Evolutionary conservation across 2,888 invertebrate species (phyloP), one percentile per base, ranked within the genome.

Genomic region (Drosophila neoperkinsi): DNA sequence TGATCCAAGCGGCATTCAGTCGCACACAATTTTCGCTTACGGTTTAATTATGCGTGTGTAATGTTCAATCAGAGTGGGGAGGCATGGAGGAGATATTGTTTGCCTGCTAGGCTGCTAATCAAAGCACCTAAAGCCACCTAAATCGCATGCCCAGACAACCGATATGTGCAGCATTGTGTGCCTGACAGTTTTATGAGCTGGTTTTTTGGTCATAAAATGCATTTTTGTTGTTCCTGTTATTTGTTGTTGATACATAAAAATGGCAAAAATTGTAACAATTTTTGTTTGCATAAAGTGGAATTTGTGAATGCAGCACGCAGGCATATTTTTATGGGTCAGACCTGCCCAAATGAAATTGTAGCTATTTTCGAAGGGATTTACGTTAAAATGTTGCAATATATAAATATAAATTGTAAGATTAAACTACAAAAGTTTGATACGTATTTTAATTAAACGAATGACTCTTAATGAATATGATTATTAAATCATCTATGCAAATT

Each of bases 31-130:
- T 75, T 76, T 69, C 71, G 82, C 73, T 76, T 79, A 76, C 69
- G 57, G 74, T 73, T 84, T 84, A 84, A 84, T 84, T 84, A 84
- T 84, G 82, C 78, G 83, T 84, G 53, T 69, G 71, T 80, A 82
- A 84, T 84, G 74, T 71, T 69, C 75, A 71, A 78, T 82, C 76
- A 74, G 65, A 46, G n/a, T 7, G 2, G 25, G 30, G 13, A 11
- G 51, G 36, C 25, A 16, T 5, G 21, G 4, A 9, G 25, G 31
- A 28, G 36, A 43, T 5, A 31, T 49, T 52, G 49, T 56, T 52
- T 63, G 49, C 59, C 43, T 36, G 59, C 28, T 50, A 33, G 52
- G 49, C 41, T 57, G 78, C 79, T 79, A 79, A 79, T 81, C 79
- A 77, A 63, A 73, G 60, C 72, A 65, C 63, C 75, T 74, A 62